Evolutionary conservation across 2,888 invertebrate genomes (phyloP), one percentile per base, ranked within the genome.

Genomic region (Phalangium opilio): DNA sequence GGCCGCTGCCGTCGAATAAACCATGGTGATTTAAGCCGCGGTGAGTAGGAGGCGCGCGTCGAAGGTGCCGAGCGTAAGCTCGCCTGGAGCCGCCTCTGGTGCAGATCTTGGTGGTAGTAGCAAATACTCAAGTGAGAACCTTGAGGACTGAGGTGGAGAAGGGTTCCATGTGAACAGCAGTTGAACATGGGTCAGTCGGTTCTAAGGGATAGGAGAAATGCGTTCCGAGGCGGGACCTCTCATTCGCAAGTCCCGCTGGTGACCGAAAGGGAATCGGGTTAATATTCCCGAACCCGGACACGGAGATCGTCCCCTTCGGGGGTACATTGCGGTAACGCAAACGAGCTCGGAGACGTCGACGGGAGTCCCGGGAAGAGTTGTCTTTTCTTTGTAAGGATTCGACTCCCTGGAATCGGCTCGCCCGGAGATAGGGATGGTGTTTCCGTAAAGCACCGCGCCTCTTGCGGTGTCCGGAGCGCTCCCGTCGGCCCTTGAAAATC

Each of bases 31-130:
- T 64, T 65, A 62, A 60, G 73, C 73, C 70, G 64, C 69, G 67
- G 71, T 73, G 75, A 75, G 76, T 76, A 75, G 73, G 75, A 63
- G 62, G 68, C 67, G 60, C 63, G 63, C 61, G 70, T 70, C 45
- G 74, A 76, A 76, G 48, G 62, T 67, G 71, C 66, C 68, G 72
- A 70, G 71, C 70, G 71, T 65, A 66, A 67, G 69, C 65, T 65
- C 64, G 67, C 64, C 67, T 71, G 64, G 66, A 69, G 67, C 67
- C 59, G 62, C 64, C 64, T 51, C 57, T 56, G 61, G 69, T 64
- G 67, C 68, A 69, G 67, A 77, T 75, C 75, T 76, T 76, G 75
- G 75, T 77, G 73, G 73, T 75, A 75, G 76, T 76, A 76, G 76
- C 76, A 76, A 77, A 75, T 75, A 41, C 41, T 41, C 41, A 41